A percentile compares a stretch with the other conserved stretches of the same genome.
Conservation (phyloP, 1,140 invertebrate species). For the Drosophila yakuba region DNA sequence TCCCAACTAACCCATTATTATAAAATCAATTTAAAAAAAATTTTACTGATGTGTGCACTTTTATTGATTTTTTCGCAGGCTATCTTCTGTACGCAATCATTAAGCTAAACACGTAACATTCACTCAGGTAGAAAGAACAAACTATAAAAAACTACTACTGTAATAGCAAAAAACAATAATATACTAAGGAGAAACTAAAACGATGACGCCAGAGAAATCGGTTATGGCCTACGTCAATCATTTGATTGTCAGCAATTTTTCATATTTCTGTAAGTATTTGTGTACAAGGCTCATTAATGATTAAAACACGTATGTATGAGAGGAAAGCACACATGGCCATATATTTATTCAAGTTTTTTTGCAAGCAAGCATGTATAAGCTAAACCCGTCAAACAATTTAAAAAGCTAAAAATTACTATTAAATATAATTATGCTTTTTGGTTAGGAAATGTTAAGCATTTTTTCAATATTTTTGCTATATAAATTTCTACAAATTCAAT, state of each 20-base stretch:
- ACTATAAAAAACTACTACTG: conserved; percentile 19
- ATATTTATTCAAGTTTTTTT: too few species aligned
- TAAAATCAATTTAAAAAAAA: conserved; percentile 1
- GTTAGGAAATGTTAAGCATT: too few species aligned
- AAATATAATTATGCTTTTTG: too few species aligned
- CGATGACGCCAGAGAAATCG: conserved; percentile 82
- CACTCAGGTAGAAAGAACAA: conserved; percentile 64
- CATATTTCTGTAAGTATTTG: conserved; percentile 82
- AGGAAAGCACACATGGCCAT: too few species aligned
- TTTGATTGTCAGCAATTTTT: conserved; percentile 83
- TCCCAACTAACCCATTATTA: conserved; percentile 24
- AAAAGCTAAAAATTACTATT: too few species aligned
- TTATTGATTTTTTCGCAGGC: conserved; percentile 72
- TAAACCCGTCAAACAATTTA: too few species aligned
- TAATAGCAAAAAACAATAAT: conserved; percentile 21
- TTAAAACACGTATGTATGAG: neutral
- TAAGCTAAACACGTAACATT: conserved; percentile 73
- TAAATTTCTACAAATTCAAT: too few species aligned
- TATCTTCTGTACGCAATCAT: conserved; percentile 72
- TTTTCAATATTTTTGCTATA: too few species aligned
- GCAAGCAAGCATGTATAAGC: too few species aligned
- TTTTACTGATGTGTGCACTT: conserved; percentile 33
- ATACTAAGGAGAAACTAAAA: conserved; percentile 34
- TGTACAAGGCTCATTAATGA: neutral
- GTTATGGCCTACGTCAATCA: conserved; percentile 82